Evolutionary conservation across 2,113 vertebrate genomes (phyloP).

Genomic region (Peucedramus taeniatus): DNA sequence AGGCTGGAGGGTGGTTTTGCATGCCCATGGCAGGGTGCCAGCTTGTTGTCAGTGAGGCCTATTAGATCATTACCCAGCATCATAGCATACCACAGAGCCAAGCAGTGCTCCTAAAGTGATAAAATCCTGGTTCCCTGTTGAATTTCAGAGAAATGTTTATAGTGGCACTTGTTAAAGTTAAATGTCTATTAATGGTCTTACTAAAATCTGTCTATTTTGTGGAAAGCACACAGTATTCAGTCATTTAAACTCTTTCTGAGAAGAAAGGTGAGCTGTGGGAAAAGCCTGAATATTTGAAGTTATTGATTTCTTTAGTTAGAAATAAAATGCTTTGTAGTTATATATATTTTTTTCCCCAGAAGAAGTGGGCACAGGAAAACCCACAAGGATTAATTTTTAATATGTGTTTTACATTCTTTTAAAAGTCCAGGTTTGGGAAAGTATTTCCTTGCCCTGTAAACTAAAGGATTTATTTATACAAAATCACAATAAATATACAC

Average conservation of each 20-base stretch:
- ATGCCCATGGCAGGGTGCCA: background rate
- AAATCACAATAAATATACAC: background rate
- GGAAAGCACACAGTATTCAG: background rate
- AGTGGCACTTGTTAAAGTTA: background rate
- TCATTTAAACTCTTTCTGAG: background rate
- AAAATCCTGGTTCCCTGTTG: background rate
- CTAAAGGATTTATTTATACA: background rate
- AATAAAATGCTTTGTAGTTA: background rate
- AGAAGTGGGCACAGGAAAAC: background rate
- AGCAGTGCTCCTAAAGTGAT: background rate
- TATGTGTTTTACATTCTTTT: background rate
- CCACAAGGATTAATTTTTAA: background rate
- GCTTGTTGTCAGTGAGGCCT: background rate
- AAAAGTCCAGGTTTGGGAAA: background rate
- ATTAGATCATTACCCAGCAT: background rate
- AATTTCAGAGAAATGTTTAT: constrained; percentile 17
- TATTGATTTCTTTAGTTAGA: background rate
- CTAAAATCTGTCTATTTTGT: background rate
- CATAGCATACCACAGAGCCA: background rate
- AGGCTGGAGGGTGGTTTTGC: background rate
- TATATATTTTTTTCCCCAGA: background rate
- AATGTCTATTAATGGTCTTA: background rate
- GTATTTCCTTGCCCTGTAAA: background rate
- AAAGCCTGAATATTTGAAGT: background rate
- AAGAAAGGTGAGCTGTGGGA: background rate